A percentile compares a stretch with the other conserved stretches of the same genome.
phyloP scores from a whole-genome alignment of 2,888 invertebrate species.

The Priapulus caudatus region DNA sequence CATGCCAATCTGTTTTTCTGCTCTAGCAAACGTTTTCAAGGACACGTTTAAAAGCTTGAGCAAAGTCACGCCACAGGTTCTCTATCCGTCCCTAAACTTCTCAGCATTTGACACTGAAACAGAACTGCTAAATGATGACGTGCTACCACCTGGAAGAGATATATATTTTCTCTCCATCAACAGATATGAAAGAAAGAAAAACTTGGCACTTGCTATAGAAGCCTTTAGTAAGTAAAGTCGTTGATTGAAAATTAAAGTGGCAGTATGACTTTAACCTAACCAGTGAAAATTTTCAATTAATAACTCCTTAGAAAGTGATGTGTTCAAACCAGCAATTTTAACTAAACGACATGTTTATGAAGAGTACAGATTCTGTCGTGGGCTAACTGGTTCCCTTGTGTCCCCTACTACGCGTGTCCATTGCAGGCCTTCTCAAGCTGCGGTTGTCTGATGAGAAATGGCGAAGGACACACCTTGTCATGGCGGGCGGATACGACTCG shows the following conservation, averaged over 20 bases:
- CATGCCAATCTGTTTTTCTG: constrained; percentile 13
- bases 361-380: too few relatives aligned
- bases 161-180: constrained; percentile 79
- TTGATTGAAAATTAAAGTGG: too few relatives aligned
- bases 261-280: too few relatives aligned
- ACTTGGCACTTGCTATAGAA: constrained; percentile 68
- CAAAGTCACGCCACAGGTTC: constrained; percentile 56
- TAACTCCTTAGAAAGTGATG: too few relatives aligned
- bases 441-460: too few relatives aligned
- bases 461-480: constrained; percentile 56
- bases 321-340: too few relatives aligned
- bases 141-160: constrained; percentile 29
- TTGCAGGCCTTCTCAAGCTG: too few relatives aligned
- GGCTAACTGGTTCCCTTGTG: too few relatives aligned
- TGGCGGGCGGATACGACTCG: constrained; percentile 93
- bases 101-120: constrained; percentile 48
- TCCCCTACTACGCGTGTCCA: too few relatives aligned
- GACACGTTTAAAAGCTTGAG: constrained; percentile 64
- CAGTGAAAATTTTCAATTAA: too few relatives aligned
- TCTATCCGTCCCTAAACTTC: constrained; percentile 88
- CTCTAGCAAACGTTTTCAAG: constrained; percentile 59
- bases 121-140: constrained; percentile 26
- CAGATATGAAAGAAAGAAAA: constrained; percentile 92
- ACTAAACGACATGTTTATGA: too few relatives aligned
- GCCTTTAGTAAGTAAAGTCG: constrained; percentile 60